A percentile compares a stretch with the other conserved stretches of the same genome.
phyloP scores from a whole-genome alignment of 2,888 invertebrate genomes.

The Meta bourneti region DNA sequence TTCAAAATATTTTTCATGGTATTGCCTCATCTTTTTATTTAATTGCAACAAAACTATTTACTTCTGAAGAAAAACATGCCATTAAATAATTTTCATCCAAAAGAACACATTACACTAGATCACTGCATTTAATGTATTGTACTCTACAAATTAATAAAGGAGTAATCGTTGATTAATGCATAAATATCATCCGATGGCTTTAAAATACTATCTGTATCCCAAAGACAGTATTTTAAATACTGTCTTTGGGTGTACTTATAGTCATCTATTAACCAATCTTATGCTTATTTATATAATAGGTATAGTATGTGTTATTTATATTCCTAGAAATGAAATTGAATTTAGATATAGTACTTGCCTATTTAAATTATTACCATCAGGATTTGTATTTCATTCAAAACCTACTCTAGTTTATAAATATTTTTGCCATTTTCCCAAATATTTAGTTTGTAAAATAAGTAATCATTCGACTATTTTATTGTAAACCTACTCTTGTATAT shows the following conservation, averaged over 20 bases:
- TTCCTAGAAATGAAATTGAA: background rate
- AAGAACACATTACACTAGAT: background rate
- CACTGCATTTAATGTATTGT: background rate
- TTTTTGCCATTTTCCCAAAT: background rate
- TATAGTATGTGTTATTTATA: background rate
- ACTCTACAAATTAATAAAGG: background rate
- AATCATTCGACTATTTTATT: background rate
- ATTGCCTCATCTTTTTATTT: background rate
- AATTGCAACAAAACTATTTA: background rate
- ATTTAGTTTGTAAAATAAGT: background rate
- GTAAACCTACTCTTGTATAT: background rate
- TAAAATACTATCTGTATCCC: too few species aligned
- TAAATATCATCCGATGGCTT: too few species aligned
- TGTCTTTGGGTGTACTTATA: background rate
- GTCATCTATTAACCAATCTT: background rate
- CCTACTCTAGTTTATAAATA: background rate
- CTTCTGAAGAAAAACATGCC: background rate
- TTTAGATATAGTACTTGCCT: background rate
- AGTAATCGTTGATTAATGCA: too few species aligned
- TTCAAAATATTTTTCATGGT: slow-evolving; percentile 3
- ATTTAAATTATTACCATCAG: background rate
- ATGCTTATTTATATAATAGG: background rate
- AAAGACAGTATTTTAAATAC: too few species aligned
- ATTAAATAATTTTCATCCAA: background rate
- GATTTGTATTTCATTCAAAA: background rate